A percentile compares a stretch with the other conserved stretches of the same genome.
Conservation (phyloP, 2,797 vertebrate species). For the Remorina albescens region DNA sequence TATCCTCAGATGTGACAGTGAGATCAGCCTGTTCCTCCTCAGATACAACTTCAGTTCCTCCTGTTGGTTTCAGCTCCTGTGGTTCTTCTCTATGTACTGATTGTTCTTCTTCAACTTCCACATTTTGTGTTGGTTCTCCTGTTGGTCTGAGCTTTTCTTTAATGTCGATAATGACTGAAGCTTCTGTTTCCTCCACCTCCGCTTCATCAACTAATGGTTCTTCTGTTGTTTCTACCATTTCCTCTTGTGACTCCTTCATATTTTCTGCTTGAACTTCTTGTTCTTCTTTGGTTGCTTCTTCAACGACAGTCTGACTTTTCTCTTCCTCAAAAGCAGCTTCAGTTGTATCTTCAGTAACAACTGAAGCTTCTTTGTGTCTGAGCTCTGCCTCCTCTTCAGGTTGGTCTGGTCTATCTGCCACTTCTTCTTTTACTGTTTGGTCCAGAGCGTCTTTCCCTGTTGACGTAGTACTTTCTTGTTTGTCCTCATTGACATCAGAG, state of each 20-base stretch:
- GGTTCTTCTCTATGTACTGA: not conserved
- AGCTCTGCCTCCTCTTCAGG: conserved; percentile 12
- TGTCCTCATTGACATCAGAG: not conserved
- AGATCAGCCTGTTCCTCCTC: not conserved
- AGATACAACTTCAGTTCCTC: not conserved
- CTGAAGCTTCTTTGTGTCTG: conserved; percentile 3
- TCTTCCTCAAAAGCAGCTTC: conserved; percentile 11
- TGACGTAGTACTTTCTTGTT: not conserved
- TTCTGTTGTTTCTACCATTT: not conserved
- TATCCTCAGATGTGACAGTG: not conserved
- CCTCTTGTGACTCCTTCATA: not conserved
- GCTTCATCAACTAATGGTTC: not conserved
- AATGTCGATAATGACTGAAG: not conserved
- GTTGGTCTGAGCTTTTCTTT: not conserved
- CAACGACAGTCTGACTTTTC: not conserved
- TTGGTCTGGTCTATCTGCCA: not conserved
- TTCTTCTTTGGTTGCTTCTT: conserved; percentile 10
- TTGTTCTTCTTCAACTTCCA: too few species aligned
- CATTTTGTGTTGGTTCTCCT: not conserved
- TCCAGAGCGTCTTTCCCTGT: not conserved
- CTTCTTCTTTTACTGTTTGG: conserved; percentile 1
- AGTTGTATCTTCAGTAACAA: conserved; percentile 2
- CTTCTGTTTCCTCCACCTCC: not conserved
- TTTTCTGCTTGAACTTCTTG: not conserved
- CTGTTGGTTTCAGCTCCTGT: not conserved